Evolutionary conservation across 2,797 vertebrate genomes (phyloP).

Genomic region (Rhinella marina): DNA sequence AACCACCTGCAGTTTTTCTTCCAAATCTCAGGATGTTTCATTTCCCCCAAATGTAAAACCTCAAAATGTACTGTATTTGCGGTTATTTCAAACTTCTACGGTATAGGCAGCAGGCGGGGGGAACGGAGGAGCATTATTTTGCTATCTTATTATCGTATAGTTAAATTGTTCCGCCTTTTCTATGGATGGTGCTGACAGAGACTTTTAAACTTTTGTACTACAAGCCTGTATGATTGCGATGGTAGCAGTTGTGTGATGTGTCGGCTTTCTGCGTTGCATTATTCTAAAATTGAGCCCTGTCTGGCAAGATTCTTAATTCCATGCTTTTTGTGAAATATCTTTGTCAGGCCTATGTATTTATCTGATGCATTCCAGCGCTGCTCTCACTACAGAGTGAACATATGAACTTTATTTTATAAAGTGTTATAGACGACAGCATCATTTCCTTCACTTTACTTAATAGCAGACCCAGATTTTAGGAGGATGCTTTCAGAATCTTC

Average conservation of each 20-base stretch:
- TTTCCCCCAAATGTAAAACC: not conserved
- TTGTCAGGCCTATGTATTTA: slow-evolving; percentile 3
- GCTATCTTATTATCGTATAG: not conserved
- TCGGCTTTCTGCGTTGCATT: not conserved
- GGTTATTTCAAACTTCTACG: not conserved
- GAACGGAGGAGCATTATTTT: not conserved
- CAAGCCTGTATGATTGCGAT: not conserved
- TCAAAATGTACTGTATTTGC: not conserved
- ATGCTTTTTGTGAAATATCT: slow-evolving; percentile 11
- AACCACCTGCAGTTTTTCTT: not conserved
- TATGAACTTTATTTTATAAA: not conserved
- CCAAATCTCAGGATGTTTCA: not conserved
- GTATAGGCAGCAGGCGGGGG: too few relatives aligned
- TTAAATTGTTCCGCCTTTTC: not conserved
- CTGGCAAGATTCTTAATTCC: not conserved
- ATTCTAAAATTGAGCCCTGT: slow-evolving; percentile 13
- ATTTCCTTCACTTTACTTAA: not conserved
- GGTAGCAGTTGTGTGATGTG: not conserved
- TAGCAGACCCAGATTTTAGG: not conserved
- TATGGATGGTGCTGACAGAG: not conserved
- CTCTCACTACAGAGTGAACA: not conserved
- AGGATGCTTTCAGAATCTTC: not conserved
- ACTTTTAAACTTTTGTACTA: slow-evolving; percentile 11
- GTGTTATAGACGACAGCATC: not conserved
- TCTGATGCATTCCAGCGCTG: not conserved